phyloP scores from a whole-genome alignment of 1,140 invertebrate species.

The Planococcus citri region DNA sequence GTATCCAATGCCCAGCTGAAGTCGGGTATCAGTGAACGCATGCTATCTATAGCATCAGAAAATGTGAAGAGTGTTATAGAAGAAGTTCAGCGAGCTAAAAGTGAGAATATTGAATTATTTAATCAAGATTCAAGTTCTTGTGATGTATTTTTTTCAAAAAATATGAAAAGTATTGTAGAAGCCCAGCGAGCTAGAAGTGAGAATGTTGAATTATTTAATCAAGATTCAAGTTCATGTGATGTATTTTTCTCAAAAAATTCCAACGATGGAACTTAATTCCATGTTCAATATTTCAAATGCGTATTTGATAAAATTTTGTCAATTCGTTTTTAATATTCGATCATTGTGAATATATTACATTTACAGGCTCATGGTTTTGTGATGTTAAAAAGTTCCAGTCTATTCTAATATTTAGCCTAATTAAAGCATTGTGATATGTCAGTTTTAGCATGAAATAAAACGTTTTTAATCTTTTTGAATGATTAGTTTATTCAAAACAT shows the following conservation, averaged over 20 bases:
- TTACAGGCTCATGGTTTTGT: too few species aligned
- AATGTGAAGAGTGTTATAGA: background rate
- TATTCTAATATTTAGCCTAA: too few species aligned
- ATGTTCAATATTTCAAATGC: background rate
- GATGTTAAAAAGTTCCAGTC: too few species aligned
- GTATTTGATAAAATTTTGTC: background rate
- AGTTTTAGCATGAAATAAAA: too few species aligned
- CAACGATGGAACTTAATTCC: background rate
- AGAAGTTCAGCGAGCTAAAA: background rate
- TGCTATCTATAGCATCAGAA: background rate
- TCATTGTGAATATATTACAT: background rate
- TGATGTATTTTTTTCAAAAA: background rate
- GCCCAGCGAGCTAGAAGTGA: background rate
- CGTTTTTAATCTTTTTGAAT: too few species aligned
- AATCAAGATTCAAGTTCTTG: constrained; percentile 12
- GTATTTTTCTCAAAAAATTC: background rate
- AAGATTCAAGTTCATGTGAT: constrained; percentile 12
- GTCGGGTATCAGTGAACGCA: background rate
- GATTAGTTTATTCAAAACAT: too few species aligned
- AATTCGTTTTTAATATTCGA: background rate
- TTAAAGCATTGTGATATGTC: too few species aligned
- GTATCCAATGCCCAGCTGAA: background rate
- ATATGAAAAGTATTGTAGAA: background rate
- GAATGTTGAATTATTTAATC: background rate
- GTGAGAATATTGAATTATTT: background rate